Percentiles rank a stretch among this genome's conserved stretches.
Evolutionary conservation across 2,888 invertebrate genomes (phyloP).

Genomic region (Tribolium freemani): DNA sequence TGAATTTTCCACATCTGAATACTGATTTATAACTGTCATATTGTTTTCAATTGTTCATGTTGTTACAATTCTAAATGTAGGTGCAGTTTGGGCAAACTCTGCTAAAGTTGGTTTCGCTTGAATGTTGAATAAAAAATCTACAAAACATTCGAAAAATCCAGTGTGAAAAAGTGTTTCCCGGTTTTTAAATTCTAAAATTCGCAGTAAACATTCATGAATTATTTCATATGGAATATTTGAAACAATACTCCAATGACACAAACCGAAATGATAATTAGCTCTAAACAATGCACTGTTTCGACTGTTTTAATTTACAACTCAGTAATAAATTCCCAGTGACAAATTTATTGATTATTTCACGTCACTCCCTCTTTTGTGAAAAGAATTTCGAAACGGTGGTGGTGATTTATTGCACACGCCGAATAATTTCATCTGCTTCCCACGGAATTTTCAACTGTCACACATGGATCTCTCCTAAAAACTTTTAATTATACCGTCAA

Average conservation of each 20-base stretch:
- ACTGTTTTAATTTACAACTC: not conserved
- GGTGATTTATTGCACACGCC: not conserved
- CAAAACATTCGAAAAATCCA: no score
- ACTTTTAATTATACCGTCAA: no score
- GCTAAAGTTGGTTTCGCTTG: no score
- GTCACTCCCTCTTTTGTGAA: conserved; percentile 16
- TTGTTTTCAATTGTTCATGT: no score
- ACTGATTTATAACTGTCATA: no score
- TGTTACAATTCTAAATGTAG: no score
- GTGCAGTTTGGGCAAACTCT: no score
- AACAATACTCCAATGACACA: not conserved
- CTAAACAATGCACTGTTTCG: not conserved
- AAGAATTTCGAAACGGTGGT: not conserved
- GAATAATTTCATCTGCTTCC: not conserved
- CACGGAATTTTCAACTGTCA: not conserved
- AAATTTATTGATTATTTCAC: conserved; percentile 18
- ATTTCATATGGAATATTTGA: not conserved
- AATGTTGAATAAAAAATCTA: no score
- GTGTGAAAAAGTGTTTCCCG: no score
- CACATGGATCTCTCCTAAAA: not conserved
- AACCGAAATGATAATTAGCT: not conserved
- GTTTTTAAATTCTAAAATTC: not conserved
- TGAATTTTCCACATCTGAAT: no score
- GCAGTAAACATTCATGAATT: not conserved
- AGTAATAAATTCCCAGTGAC: conserved; percentile 17